phyloP scores from a whole-genome alignment of 2,797 vertebrate genomes.

The Pseudotriccus pelzelni region DNA sequence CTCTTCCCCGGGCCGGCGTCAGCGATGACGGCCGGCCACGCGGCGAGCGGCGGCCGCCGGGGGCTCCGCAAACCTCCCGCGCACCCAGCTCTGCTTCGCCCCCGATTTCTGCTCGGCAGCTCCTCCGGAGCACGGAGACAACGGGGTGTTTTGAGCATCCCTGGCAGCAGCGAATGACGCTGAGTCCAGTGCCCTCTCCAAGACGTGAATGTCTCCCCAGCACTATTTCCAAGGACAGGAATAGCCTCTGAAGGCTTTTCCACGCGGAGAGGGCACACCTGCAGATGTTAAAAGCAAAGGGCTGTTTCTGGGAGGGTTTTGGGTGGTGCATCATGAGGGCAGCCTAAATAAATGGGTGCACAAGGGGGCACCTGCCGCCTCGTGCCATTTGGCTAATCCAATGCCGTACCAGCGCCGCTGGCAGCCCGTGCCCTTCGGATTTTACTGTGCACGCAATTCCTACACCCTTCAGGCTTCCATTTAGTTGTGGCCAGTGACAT shows the following conservation, averaged over 20 bases:
- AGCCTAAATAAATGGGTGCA: background rate
- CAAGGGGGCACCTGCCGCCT: background rate
- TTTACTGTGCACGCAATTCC: background rate
- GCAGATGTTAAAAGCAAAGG: background rate
- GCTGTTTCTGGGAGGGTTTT: background rate
- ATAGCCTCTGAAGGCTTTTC: background rate
- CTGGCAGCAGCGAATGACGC: background rate
- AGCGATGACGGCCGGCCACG: background rate
- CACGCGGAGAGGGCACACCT: background rate
- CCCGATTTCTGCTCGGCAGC: background rate
- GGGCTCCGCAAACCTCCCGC: background rate
- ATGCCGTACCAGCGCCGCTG: accelerated
- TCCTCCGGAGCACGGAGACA: background rate
- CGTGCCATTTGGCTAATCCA: accelerated
- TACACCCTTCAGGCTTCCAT: accelerated
- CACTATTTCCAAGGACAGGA: background rate
- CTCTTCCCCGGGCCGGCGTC: background rate
- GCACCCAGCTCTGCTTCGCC: background rate
- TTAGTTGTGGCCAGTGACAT: accelerated
- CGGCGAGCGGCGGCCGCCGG: background rate
- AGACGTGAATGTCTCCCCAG: background rate
- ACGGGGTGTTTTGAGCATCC: background rate
- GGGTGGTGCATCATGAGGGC: background rate
- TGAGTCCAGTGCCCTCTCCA: background rate
- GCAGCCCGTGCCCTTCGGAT: background rate